Evolutionary conservation across 2,888 invertebrate species (phyloP), one percentile per base, ranked within the genome.

Genomic region (Pegoplata infirma): DNA sequence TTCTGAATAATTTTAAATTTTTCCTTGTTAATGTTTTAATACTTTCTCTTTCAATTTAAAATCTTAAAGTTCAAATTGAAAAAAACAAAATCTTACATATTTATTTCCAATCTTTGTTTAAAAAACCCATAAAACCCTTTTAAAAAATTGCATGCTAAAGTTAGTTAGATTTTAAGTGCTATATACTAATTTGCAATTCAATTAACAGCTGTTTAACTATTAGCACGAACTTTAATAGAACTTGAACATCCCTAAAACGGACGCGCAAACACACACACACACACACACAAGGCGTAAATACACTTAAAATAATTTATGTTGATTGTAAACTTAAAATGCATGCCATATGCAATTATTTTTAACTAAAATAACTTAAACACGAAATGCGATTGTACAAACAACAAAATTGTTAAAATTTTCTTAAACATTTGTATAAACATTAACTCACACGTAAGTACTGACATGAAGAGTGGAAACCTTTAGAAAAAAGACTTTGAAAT

Each of bases 151-250:
- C 36, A 40, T 40, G 12, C n/a, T 40, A 5, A 40, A 3, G 36
- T 40, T 40, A 5, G 36, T 40, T 40, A 4, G 12, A n/a, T 40
- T 40, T 40, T 40, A 2, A n/a, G 36, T 40, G 4, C n/a, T n/a
- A 40, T 61, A 64, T 25, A 73, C 32, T 66, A 79, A 79, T 79
- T 71, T 79, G 74, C 78, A 79, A 79, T 79, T 79, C 69, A 79
- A 74, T 79, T 74, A 79, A 71, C 74, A 79, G 49, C 61, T 71
- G 32, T 71, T 69, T 47, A 79, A 63, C 49, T 61, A 23, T 51
- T 25, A 67, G 69, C 74, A 74, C 74, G 78, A 78, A 59, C 49
- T 32, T 44, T 53, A n/a, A n/a, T 59, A n/a, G 53, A 66, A 59
- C 56, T 53, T 58, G 49, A 32, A 12, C 21, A 40, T n/a, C n/a